Evolutionary conservation across 2,113 vertebrate species (phyloP), one percentile per base, ranked within the genome.

Genomic region (Caretta caretta): DNA sequence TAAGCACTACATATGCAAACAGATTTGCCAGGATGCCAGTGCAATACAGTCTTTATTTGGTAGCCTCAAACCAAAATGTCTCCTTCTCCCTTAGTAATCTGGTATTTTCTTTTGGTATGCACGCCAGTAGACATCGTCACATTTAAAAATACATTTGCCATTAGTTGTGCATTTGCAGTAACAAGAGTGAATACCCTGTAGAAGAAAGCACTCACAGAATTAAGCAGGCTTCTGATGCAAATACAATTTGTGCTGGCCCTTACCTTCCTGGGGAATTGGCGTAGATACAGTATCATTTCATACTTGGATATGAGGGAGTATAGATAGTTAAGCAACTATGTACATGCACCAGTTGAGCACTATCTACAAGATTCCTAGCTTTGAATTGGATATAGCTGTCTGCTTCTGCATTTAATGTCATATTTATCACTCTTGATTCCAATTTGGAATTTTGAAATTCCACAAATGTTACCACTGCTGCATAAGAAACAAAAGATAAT

Each of bases 91-190:
- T 56, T 86, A 59, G 24, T 27, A 8, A 90, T 80, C 49, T 91
- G 2, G 0, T 80, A 81, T 8, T 75, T 42, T 31, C 35, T 62
- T 94, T 38, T 53, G 82, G 56, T 24, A 13, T 27, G 38, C 0
- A 0, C 57, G 59, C 50, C 86, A 29, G 1, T 19, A 16, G 2
- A 3, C 76, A 46, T 0, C 2, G 0, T 79, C 79, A 87, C 57
- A 10, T 48, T 48, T 78, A 78, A 78, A 78, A 24, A 78, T 25
- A 42, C 65, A 90, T 83, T 35, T 91, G 38, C 16, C 69, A 80
- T 90, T 91, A 16, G 12, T 79, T 14, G 25, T 25, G 35, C 65
- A 91, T 65, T 75, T 83, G 80, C 0, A 3, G 54, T 80, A 81
- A 31, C 22, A 54, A 17, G 72, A 25, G 42, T 48, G 25, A 17